Evolutionary conservation across 2,797 vertebrate species (phyloP).

Genomic region (Mormyrus hasselquistii): DNA sequence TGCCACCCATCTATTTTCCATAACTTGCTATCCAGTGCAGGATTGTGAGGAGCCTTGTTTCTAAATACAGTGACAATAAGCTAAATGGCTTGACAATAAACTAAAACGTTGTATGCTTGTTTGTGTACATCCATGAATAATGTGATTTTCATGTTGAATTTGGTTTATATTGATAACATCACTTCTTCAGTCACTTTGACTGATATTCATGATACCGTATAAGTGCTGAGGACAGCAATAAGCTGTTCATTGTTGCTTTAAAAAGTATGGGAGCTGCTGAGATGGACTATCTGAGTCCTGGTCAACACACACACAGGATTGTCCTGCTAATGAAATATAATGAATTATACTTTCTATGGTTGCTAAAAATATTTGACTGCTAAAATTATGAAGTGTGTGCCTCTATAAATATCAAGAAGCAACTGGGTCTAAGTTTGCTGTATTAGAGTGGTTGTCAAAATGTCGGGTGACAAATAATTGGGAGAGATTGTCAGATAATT

Average conservation of each 20-base stretch:
- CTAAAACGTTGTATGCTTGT: not conserved
- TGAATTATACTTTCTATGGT: not conserved
- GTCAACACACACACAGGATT: not conserved
- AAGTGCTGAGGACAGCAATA: not conserved
- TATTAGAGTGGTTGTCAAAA: not conserved
- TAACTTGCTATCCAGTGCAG: not conserved
- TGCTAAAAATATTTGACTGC: not conserved
- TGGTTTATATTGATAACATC: not conserved
- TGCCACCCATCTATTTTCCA: not conserved
- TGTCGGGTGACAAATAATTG: not conserved
- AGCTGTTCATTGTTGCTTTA: not conserved
- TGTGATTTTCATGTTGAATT: not conserved
- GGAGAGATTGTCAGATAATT: not conserved
- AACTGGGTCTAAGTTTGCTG: not conserved
- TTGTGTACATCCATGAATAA: not conserved
- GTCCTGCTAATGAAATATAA: not conserved
- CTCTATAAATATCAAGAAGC: not conserved
- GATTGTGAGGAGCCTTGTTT: not conserved
- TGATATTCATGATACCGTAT: not conserved
- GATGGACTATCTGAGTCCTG: not conserved
- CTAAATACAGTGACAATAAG: not conserved
- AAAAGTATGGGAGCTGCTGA: not conserved
- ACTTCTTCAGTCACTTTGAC: not conserved
- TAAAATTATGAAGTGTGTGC: not conserved
- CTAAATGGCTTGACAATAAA: not conserved